Percentiles rank a stretch among this genome's conserved stretches.
Conservation (phyloP, 2,888 invertebrate species). For the Caenorhabditis virilis region DNA sequence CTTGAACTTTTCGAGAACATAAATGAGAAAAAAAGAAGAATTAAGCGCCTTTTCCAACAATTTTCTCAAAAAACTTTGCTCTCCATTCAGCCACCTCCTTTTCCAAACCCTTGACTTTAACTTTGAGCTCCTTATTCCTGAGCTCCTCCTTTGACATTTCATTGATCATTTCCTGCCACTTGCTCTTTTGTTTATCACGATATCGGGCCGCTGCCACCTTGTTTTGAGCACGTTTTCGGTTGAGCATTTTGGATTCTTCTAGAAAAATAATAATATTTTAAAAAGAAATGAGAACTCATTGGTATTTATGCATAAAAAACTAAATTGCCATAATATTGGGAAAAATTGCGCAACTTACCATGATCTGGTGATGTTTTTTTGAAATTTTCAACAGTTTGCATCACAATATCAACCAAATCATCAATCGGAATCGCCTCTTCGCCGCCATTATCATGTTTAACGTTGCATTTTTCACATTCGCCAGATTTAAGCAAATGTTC, state of each 20-base stretch:
- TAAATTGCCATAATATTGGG: no score
- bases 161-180: slow-evolving; percentile 29
- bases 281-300: no score
- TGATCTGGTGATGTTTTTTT: slow-evolving; percentile 9
- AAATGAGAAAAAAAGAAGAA: no score
- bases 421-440: slow-evolving; percentile 37
- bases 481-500: slow-evolving; percentile 36
- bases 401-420: slow-evolving; percentile 41
- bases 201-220: slow-evolving; percentile 44
- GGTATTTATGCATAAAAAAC: no score
- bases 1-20: no score
- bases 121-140: slow-evolving; percentile 14
- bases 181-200: slow-evolving; percentile 41
- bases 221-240: slow-evolving; percentile 40
- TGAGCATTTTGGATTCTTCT: slow-evolving; percentile 21
- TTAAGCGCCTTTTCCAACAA: no score
- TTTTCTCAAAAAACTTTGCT: no score
- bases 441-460: slow-evolving; percentile 24
- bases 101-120: slow-evolving; percentile 15
- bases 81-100: slow-evolving; percentile 21
- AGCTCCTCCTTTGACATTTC: slow-evolving; percentile 13
- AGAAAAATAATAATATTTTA: slow-evolving; percentile 5
- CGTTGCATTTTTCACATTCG: slow-evolving; percentile 39
- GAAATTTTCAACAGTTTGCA: slow-evolving; percentile 32
- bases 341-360: neutral